These are phyloP conservation scores for Megalopta genalis DNA, from an alignment of 1,140 invertebrate genomes.

Conservation along the genomic window DNA sequence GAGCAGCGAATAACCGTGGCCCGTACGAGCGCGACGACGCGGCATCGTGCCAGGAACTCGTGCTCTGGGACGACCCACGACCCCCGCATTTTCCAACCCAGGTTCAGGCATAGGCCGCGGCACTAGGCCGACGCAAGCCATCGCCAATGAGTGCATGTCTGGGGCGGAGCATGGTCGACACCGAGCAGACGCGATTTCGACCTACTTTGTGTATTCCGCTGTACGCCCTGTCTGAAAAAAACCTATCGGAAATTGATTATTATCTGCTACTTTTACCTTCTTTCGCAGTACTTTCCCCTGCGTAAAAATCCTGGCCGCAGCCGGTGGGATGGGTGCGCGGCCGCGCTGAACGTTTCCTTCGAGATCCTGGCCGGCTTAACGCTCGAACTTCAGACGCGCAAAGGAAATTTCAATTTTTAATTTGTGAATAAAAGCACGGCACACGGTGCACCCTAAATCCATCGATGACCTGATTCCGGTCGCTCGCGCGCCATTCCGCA, in stretches of 20 bases:
- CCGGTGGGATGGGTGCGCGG: no score
- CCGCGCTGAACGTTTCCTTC: neutral
- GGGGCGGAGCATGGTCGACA: constrained; percentile 74
- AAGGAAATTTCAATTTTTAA: no score
- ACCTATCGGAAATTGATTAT: constrained; percentile 38
- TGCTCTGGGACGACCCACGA: constrained; percentile 64
- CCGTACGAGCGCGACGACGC: constrained; percentile 74
- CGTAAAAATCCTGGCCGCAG: neutral
- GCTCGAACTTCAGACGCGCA: no score
- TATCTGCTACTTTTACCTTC: constrained; percentile 28
- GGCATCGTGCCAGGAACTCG: constrained; percentile 74
- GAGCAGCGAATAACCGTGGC: constrained; percentile 71
- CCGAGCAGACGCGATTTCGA: constrained; percentile 70
- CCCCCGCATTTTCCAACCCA: constrained; percentile 68
- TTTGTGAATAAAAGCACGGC: no score
- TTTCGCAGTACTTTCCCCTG: constrained; percentile 7
- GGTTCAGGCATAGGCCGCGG: constrained; percentile 77
- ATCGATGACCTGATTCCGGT: no score
- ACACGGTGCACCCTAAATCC: no score
- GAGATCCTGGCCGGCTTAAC: neutral
- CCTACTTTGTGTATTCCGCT: constrained; percentile 48
- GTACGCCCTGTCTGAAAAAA: constrained; percentile 34
- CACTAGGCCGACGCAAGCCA: constrained; percentile 77
- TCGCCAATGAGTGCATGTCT: constrained; percentile 78
- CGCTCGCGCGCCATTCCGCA: no score